A percentile compares a stretch with the other conserved stretches of the same genome.
These are phyloP conservation scores for Chloroceryle aenea DNA, from an alignment of 2,113 vertebrate species.

Conservation along the genomic window DNA sequence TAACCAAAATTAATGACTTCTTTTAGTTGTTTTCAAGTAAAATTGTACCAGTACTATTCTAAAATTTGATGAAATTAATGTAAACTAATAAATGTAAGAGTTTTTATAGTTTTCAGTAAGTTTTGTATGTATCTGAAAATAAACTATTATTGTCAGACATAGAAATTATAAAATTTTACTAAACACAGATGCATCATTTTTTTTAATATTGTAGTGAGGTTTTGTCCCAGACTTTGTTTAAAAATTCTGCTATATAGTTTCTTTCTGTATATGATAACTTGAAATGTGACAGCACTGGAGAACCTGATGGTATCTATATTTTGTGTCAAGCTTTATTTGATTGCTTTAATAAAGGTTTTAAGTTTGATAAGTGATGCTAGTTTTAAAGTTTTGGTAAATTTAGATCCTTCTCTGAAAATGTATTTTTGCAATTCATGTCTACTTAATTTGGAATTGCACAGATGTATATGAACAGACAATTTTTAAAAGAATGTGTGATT, in stretches of 20 bases:
- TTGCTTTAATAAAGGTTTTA: background rate
- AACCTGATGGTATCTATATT: background rate
- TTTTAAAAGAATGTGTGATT: background rate
- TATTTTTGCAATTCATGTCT: background rate
- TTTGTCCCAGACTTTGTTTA: background rate
- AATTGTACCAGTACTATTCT: background rate
- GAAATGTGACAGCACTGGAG: background rate
- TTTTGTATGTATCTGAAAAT: background rate
- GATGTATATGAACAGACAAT: background rate
- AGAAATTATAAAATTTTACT: background rate
- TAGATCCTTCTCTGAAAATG: background rate
- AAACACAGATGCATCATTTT: background rate
- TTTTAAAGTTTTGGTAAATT: background rate
- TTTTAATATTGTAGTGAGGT: background rate
- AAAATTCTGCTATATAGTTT: background rate
- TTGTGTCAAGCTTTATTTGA: background rate
- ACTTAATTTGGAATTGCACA: background rate
- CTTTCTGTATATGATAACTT: background rate
- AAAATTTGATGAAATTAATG: background rate
- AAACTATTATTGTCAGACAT: background rate
- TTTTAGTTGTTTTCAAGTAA: background rate
- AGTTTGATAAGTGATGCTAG: background rate
- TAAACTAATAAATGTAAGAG: background rate
- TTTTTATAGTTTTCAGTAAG: background rate
- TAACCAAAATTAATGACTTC: background rate